Conservation (phyloP, 1,140 invertebrate genomes). For the Aphaenogaster ashmeadi region DNA sequence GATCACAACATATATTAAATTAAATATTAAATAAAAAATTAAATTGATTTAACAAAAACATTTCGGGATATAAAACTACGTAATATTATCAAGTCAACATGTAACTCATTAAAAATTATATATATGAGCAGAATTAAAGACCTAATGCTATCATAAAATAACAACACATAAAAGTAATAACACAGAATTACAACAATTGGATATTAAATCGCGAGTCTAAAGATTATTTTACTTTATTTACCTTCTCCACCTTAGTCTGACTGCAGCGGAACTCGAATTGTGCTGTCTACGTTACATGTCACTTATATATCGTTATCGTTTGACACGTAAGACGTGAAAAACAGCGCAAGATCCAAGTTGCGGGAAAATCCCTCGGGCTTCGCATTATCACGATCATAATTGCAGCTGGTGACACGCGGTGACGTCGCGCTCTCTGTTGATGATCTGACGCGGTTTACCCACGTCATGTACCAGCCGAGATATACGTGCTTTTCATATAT, state of each 20-base stretch:
- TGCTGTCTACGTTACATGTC: neutral
- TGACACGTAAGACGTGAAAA: neutral
- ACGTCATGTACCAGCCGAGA: neutral
- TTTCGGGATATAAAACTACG: neutral
- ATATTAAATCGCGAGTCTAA: neutral
- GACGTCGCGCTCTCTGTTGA: neutral
- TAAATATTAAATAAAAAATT: slow-evolving; percentile 31
- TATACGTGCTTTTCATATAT: neutral
- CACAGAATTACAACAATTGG: neutral
- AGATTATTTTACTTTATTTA: neutral
- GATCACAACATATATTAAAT: neutral
- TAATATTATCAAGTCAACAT: neutral
- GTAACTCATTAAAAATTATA: neutral
- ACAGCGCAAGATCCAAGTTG: slow-evolving; percentile 4
- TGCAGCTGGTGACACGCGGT: slow-evolving; percentile 5
- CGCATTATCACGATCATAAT: neutral
- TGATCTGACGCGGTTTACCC: neutral
- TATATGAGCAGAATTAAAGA: neutral
- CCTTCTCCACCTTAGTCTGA: neutral
- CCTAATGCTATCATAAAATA: slow-evolving; percentile 25
- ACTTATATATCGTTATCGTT: slow-evolving; percentile 22
- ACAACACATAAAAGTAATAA: slow-evolving; percentile 4
- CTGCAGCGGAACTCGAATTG: neutral
- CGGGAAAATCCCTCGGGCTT: neutral
- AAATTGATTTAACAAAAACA: neutral